Base-by-base conservation (phyloP, 2,797 vertebrate species). In the Limnodromus scolopaceus region DNA sequence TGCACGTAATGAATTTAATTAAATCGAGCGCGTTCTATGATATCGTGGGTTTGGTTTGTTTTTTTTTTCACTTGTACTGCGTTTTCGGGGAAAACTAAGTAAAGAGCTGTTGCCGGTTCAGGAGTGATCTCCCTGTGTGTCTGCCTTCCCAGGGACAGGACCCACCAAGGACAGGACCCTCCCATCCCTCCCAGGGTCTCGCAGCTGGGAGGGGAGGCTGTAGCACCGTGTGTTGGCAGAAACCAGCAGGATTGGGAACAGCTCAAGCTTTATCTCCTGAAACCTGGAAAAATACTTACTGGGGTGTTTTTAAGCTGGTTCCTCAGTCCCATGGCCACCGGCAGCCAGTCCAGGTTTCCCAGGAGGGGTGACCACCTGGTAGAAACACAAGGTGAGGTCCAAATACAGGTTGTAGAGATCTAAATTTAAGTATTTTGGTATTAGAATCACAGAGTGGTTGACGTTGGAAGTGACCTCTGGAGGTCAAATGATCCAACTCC, bases 221-320 rank as follows among this genome's bases (percentile, higher is more conserved):
- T 3, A 16, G 48, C 64, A 30, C 5, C 5, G 1, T 2, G 24
- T 16, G 9, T 23, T 30, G 16, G 46, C 36, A 8, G 4, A 65
- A 60, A 8, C 27, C 55, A 30, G 25, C 10, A 3, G 79, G 28
- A 25, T 3, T 2, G 11, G 63, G 15, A 20, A 4, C 3, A 0
- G 34, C 57, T 54, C 17, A 2, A 30, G 9, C 18, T 79, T 58
- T 48, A 8, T 5, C 68, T 49, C 9, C 60, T 10, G 23, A 32
- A 38, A 24, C 39, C 16, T 27, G 24, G 20, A 6, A 2, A 43
- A 6, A 3, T 3, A 3, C 19, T 30, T 7, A 2, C 41, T 11
- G 36, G 5, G 17, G 12, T 30, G 6, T 17, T 46, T 39, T 10
- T 7, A 46, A 30, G 41, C 53, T 46, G 34, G 2, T 27, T 70